phyloP scores from a whole-genome alignment of 2,113 vertebrate species.

The Mugil cephalus region DNA sequence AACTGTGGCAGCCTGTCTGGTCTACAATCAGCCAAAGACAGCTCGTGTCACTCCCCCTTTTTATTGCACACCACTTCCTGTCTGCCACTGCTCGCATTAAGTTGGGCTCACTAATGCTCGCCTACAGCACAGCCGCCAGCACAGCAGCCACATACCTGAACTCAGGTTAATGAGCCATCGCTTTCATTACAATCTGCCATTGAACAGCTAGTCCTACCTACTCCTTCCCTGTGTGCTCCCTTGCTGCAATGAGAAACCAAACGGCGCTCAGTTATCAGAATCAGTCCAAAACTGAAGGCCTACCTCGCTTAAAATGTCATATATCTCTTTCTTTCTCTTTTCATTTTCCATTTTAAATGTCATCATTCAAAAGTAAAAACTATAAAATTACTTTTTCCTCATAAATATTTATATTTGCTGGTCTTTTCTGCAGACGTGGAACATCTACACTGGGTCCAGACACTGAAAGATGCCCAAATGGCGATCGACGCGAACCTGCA shows the following conservation, averaged over 20 bases:
- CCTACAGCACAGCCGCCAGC: neutral
- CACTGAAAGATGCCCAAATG: slow-evolving; percentile 87
- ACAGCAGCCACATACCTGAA: slow-evolving; percentile 3
- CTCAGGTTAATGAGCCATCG: neutral
- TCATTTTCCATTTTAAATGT: too few species aligned
- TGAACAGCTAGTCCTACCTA: neutral
- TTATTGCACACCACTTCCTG: neutral
- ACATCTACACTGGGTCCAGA: slow-evolving; percentile 89
- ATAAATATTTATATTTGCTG: slow-evolving; percentile 2
- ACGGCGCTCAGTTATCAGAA: neutral
- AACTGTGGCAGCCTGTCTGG: slow-evolving; percentile 5
- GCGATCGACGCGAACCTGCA: slow-evolving; percentile 88
- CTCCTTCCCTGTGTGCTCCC: neutral
- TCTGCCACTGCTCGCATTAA: slow-evolving; percentile 4
- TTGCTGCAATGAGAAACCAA: fast-evolving
- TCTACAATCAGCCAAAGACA: slow-evolving; percentile 26
- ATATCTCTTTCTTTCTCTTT: neutral
- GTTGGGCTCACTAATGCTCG: slow-evolving; percentile 11
- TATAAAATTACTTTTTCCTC: too few species aligned
- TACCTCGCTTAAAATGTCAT: too few species aligned
- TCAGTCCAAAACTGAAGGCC: neutral
- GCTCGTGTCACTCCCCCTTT: slow-evolving; percentile 11
- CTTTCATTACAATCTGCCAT: neutral
- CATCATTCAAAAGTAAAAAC: too few species aligned
- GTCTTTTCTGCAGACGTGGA: slow-evolving; percentile 76